Evolutionary conservation across 2,797 vertebrate species (phyloP).

Genomic region (Microctenopoma stevenorrisi): DNA sequence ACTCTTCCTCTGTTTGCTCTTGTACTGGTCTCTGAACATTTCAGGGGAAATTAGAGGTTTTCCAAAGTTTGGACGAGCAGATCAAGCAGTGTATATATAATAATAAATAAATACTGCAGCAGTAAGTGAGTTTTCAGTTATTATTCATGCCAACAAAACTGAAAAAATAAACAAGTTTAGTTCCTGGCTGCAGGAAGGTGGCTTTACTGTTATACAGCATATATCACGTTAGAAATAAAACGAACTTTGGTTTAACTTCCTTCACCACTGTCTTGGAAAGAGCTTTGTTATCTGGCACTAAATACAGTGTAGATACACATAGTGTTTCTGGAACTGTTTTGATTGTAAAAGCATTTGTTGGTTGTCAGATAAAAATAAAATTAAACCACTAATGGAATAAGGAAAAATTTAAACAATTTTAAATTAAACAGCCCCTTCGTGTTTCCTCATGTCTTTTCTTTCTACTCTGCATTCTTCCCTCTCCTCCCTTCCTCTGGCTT

Average conservation of each 20-base stretch:
- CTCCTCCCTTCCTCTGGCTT: neutral
- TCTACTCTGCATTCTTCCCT: neutral
- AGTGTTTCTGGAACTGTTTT: neutral
- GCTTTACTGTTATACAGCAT: neutral
- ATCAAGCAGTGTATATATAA: neutral
- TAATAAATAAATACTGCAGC: neutral
- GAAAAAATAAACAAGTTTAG: slow-evolving; percentile 22
- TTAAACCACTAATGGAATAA: neutral
- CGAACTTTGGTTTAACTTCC: slow-evolving; percentile 1
- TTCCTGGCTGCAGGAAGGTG: slow-evolving; percentile 8
- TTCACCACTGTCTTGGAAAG: no score
- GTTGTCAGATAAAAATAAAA: slow-evolving; percentile 2
- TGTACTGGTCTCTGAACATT: neutral
- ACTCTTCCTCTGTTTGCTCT: neutral
- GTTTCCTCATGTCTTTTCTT: neutral
- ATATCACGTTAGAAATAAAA: no score
- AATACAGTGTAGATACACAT: neutral
- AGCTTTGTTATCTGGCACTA: slow-evolving; percentile 3
- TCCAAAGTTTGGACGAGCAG: no score
- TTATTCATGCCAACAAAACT: slow-evolving; percentile 3
- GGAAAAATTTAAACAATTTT: neutral
- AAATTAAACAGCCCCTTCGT: neutral
- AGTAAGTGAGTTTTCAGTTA: neutral
- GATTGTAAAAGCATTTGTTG: neutral
- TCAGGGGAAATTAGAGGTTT: neutral